Evolutionary conservation across 2,888 invertebrate genomes (phyloP).

Genomic region (Sylvicola cinctus): DNA sequence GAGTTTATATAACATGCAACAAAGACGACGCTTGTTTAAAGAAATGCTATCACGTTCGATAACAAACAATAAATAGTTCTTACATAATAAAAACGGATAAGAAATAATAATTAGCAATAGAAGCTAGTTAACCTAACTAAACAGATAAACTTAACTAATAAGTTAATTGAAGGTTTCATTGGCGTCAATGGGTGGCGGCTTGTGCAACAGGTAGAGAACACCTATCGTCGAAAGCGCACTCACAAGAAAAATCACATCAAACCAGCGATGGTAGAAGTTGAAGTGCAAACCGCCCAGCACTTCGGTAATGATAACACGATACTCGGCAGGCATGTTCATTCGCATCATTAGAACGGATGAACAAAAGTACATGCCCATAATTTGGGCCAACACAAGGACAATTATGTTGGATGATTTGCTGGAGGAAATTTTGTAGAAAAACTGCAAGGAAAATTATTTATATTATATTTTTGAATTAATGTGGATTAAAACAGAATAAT

Average conservation of each 20-base stretch:
- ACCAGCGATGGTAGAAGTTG: constrained; percentile 99
- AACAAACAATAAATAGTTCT: too few species aligned
- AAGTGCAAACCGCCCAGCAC: constrained; percentile 95
- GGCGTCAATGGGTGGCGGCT: constrained; percentile 42
- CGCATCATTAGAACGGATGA: constrained; percentile 92
- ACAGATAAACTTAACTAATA: too few species aligned
- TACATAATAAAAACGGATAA: too few species aligned
- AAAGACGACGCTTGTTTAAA: too few species aligned
- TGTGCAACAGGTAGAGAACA: constrained; percentile 88
- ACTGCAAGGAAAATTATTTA: constrained; percentile 39
- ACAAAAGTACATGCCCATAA: constrained; percentile 99
- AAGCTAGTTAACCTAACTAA: too few species aligned
- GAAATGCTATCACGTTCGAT: too few species aligned
- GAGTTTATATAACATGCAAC: too few species aligned
- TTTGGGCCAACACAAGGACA: constrained; percentile 87
- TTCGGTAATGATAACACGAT: constrained; percentile 64
- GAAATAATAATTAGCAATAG: too few species aligned
- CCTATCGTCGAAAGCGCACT: constrained; percentile 90
- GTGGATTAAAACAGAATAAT: constrained; percentile 2
- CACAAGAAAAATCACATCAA: constrained; percentile 96
- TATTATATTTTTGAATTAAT: constrained; percentile 1
- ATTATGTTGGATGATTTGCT: constrained; percentile 97
- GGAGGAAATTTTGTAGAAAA: constrained; percentile 97
- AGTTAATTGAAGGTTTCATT: too few species aligned
- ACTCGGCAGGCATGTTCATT: constrained; percentile 99